Percentiles rank a stretch among this genome's conserved stretches.
These are phyloP conservation scores for Myotis yumanensis DNA, from an alignment of 2,113 vertebrate genomes.

Conservation along the genomic window DNA sequence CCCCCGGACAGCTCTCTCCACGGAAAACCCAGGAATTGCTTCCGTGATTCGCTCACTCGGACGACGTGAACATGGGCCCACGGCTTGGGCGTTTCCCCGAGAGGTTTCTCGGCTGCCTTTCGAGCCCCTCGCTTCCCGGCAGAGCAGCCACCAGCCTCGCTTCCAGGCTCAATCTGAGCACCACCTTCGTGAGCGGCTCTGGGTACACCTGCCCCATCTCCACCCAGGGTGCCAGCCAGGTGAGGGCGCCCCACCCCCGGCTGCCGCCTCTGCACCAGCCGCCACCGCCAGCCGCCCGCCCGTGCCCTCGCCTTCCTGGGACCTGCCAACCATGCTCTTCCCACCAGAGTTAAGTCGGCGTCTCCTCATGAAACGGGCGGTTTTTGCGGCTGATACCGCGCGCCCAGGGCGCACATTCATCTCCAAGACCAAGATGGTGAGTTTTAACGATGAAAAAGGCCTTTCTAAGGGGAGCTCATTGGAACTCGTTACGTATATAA, in stretches of 20 bases:
- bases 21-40: not conserved
- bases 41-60: not conserved
- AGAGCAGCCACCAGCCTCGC: accelerated
- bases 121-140: not conserved
- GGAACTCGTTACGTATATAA: constrained; percentile 87
- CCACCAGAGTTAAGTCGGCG: constrained; percentile 65
- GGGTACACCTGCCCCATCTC: not conserved
- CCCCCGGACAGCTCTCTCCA: not conserved
- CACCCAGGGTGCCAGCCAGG: not conserved
- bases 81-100: not conserved
- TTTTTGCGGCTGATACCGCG: constrained; percentile 76
- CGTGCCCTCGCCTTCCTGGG: not conserved
- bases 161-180: not conserved
- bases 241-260: not conserved
- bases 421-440: constrained; percentile 84
- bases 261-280: not conserved
- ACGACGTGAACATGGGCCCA: not conserved
- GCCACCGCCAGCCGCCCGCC: too few relatives aligned
- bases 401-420: constrained; percentile 63
- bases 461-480: constrained; percentile 87
- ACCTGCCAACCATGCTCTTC: not conserved
- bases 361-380: constrained; percentile 78
- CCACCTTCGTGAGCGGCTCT: not conserved
- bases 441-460: constrained; percentile 84
- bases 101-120: not conserved